Conservation (phyloP, 2,797 vertebrate genomes). For the Microchirus variegatus region DNA sequence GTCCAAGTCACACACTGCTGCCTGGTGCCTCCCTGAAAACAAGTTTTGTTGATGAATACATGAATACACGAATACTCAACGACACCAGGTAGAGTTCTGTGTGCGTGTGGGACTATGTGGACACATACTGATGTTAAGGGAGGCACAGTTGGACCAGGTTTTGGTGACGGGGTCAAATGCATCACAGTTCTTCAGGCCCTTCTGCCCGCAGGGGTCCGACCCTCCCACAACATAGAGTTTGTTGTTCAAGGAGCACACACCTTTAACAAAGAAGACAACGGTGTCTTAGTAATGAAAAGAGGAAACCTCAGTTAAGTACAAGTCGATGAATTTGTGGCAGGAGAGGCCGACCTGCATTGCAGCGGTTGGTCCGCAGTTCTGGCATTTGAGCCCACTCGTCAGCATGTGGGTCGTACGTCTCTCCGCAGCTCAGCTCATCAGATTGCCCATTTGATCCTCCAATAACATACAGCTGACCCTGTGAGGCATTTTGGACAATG, state of each 20-base stretch:
- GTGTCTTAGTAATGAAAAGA: neutral
- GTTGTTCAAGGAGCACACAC: constrained; percentile 93
- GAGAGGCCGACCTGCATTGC: constrained; percentile 89
- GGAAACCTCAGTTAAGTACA: neutral
- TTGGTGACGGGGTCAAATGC: constrained; percentile 94
- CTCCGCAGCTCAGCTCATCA: constrained; percentile 95
- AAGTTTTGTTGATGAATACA: neutral
- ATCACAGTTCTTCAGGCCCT: constrained; percentile 98
- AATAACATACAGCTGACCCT: constrained; percentile 97
- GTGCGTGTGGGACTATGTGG: neutral
- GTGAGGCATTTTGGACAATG: neutral
- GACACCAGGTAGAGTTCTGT: neutral
- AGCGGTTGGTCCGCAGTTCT: constrained; percentile 95
- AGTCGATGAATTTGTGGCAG: neutral
- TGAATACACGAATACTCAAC: neutral
- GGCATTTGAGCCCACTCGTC: constrained; percentile 95
- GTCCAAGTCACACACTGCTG: constrained; percentile 92
- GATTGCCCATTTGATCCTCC: constrained; percentile 98
- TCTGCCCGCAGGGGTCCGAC: constrained; percentile 97
- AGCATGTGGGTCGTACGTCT: constrained; percentile 89
- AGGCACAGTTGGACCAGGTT: constrained; percentile 92
- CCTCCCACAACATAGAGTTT: constrained; percentile 96
- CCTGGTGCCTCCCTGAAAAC: constrained; percentile 92
- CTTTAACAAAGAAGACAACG: constrained; percentile 66
- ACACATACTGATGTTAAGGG: constrained; percentile 93